phyloP scores from a whole-genome alignment of 2,797 vertebrate species.

The Benthosema pterotum region DNA sequence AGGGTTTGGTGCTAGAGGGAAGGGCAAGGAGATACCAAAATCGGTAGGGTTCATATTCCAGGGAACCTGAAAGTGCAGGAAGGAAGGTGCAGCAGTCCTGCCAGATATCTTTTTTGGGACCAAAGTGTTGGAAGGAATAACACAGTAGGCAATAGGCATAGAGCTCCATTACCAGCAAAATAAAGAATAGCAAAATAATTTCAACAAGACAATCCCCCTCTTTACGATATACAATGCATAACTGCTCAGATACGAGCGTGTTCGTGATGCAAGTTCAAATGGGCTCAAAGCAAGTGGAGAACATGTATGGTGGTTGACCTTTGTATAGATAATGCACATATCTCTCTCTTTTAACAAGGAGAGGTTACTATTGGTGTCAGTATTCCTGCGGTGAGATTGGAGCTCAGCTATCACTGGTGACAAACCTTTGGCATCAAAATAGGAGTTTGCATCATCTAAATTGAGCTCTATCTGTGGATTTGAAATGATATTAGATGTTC shows the following conservation, averaged over 20 bases:
- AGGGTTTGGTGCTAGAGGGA: too few species aligned
- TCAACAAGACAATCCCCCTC: slow-evolving; percentile 8
- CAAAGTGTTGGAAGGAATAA: too few species aligned
- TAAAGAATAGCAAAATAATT: slow-evolving; percentile 11
- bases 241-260: not conserved
- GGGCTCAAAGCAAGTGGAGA: slow-evolving; percentile 12
- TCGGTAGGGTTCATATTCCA: too few species aligned
- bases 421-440: not conserved
- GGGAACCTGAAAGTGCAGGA: too few species aligned
- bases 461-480: not conserved
- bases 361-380: not conserved
- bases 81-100: too few species aligned
- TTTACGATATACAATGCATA: too few species aligned
- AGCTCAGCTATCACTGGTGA: not conserved
- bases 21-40: too few species aligned
- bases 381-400: not conserved
- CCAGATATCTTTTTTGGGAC: too few species aligned
- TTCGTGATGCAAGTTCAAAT: slow-evolving; percentile 3
- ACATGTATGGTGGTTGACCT: slow-evolving; percentile 11
- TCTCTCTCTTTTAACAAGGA: slow-evolving; percentile 6
- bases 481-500: not conserved
- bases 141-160: too few species aligned
- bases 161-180: too few species aligned
- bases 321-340: not conserved
- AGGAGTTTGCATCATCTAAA: too few species aligned